A percentile compares a stretch with the other conserved stretches of the same genome.
These are phyloP conservation scores for Hassar affinis DNA, from an alignment of 2,113 vertebrate genomes.

Conservation along the genomic window DNA sequence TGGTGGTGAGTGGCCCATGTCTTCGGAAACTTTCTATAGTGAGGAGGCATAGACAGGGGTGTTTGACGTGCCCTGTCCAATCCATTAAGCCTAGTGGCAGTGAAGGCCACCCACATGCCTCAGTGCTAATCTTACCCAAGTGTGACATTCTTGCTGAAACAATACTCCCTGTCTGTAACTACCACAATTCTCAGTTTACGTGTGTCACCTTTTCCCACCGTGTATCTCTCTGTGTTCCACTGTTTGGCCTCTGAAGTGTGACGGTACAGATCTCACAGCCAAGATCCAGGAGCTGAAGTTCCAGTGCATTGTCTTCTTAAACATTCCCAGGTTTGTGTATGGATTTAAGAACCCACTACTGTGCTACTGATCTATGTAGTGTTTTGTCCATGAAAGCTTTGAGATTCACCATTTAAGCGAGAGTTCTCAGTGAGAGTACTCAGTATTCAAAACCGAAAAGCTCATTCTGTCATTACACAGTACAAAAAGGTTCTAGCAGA, in stretches of 20 bases:
- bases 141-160: slow-evolving; percentile 7
- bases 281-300: slow-evolving; percentile 98
- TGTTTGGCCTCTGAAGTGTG: slow-evolving; percentile 75
- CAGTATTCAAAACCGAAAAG: not conserved
- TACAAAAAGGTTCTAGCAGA: not conserved
- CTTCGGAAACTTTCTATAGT: not conserved
- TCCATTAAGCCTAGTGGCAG: slow-evolving; percentile 15
- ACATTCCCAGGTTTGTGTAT: slow-evolving; percentile 90
- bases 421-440: too few species aligned
- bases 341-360: not conserved
- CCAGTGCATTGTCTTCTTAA: slow-evolving; percentile 97
- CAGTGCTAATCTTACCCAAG: slow-evolving; percentile 20
- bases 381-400: not conserved
- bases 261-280: slow-evolving; percentile 89
- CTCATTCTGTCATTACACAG: not conserved
- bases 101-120: not conserved
- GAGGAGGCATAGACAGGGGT: not conserved
- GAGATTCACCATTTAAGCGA: not conserved
- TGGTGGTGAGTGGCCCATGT: slow-evolving; percentile 83
- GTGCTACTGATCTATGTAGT: not conserved
- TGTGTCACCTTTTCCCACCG: not conserved
- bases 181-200: not conserved
- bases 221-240: not conserved
- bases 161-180: not conserved
- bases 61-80: slow-evolving; percentile 32